A percentile compares a stretch with the other conserved stretches of the same genome.
These are phyloP conservation scores for Ophioderma brevispina DNA, from an alignment of 35 echinoderm and acorn worm genomes.

Conservation along the genomic window DNA sequence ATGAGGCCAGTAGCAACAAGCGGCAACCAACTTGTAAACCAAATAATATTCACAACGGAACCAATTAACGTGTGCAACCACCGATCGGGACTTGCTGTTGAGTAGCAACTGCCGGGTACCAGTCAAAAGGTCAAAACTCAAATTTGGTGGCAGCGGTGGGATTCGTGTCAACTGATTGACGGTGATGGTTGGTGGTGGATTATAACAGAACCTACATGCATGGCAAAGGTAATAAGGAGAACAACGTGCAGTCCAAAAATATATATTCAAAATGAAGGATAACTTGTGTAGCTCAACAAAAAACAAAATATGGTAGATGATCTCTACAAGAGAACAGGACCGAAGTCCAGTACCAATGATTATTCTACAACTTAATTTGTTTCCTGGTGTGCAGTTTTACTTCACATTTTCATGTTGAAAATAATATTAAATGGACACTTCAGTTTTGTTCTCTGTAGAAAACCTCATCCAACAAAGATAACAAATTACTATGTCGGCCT, in stretches of 20 bases:
- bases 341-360: no score
- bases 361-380: no score
- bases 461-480: no score
- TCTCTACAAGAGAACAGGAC: no score
- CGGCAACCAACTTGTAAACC: background rate
- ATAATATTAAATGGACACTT: no score
- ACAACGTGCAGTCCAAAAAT: background rate
- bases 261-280: background rate
- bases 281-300: no score
- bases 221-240: background rate
- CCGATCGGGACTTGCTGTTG: background rate
- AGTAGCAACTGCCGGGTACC: background rate
- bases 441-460: no score
- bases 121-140: background rate
- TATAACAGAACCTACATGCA: background rate
- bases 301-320: no score
- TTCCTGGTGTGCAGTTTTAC: no score
- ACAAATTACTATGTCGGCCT: no score
- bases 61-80: background rate
- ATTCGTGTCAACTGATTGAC: background rate
- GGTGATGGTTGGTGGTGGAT: background rate
- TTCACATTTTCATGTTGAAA: no score
- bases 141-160: background rate
- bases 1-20: background rate
- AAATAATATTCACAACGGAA: slow-evolving; percentile 1